These are phyloP conservation scores for Eulemur coronatus DNA, from an alignment of 2,797 vertebrate species.

Conservation along the genomic window DNA sequence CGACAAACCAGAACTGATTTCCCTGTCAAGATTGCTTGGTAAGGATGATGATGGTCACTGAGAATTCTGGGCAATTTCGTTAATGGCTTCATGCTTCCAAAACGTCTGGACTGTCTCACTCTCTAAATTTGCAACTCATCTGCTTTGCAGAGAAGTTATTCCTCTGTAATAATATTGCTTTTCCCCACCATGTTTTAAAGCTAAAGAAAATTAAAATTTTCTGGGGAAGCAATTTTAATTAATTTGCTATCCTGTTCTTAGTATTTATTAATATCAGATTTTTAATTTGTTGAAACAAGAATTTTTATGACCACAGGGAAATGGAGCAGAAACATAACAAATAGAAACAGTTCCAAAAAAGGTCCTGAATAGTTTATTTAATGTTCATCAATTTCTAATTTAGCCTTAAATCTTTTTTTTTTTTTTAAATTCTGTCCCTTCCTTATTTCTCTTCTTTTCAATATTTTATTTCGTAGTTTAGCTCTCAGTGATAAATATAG, in stretches of 20 bases:
- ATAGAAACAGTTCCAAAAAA: not conserved
- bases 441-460: not conserved
- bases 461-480: slow-evolving; percentile 20
- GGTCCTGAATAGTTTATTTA: not conserved
- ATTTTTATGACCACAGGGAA: slow-evolving; percentile 21
- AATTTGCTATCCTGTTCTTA: slow-evolving; percentile 28
- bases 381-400: slow-evolving; percentile 15
- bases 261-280: slow-evolving; percentile 46
- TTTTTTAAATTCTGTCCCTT: not conserved
- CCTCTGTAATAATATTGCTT: not conserved
- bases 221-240: slow-evolving; percentile 47
- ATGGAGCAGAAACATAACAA: not conserved
- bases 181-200: not conserved
- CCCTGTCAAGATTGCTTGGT: not conserved
- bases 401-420: not conserved
- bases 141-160: not conserved
- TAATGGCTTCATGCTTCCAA: not conserved
- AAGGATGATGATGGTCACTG: not conserved
- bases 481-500: not conserved
- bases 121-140: not conserved
- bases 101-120: not conserved
- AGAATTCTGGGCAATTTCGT: slow-evolving; percentile 29
- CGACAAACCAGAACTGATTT: not conserved
- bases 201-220: slow-evolving; percentile 40
- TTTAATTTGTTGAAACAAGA: slow-evolving; percentile 47